Evolutionary conservation across 2,888 invertebrate genomes (phyloP).

Genomic region (Conops quadrifasciatus): DNA sequence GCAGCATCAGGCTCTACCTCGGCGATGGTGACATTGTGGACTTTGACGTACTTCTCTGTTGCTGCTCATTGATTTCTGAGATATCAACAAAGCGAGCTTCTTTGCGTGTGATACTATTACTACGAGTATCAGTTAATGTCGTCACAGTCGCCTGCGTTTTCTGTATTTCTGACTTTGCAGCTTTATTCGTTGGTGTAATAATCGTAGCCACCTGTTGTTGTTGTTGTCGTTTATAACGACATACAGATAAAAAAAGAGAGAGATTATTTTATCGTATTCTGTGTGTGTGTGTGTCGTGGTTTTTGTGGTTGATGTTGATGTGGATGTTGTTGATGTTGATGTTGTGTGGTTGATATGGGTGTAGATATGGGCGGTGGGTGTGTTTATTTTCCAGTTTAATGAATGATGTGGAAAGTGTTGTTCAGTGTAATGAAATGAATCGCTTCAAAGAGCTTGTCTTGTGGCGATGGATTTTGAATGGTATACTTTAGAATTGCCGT

Average conservation of each 20-base stretch:
- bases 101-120: neutral
- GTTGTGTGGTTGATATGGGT: slow-evolving; percentile 22
- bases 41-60: slow-evolving; percentile 40
- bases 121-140: neutral
- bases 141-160: neutral
- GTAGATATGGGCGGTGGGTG: slow-evolving; percentile 33
- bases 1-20: slow-evolving; percentile 48
- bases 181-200: slow-evolving; percentile 53
- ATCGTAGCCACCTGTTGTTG: slow-evolving; percentile 56
- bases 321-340: neutral
- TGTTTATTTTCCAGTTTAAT: neutral
- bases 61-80: neutral
- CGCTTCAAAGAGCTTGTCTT: slow-evolving; percentile 3
- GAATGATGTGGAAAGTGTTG: slow-evolving; percentile 23
- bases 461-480: slow-evolving; percentile 46
- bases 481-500: slow-evolving; percentile 74
- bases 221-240: slow-evolving; percentile 37
- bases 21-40: slow-evolving; percentile 57
- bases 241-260: too few species aligned
- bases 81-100: neutral
- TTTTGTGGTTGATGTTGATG: slow-evolving; percentile 20
- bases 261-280: too few species aligned
- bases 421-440: neutral
- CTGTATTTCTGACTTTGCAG: neutral
- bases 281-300: slow-evolving; percentile 33